phyloP scores from a whole-genome alignment of 23 tunicate species.

The Corella eumyota region DNA sequence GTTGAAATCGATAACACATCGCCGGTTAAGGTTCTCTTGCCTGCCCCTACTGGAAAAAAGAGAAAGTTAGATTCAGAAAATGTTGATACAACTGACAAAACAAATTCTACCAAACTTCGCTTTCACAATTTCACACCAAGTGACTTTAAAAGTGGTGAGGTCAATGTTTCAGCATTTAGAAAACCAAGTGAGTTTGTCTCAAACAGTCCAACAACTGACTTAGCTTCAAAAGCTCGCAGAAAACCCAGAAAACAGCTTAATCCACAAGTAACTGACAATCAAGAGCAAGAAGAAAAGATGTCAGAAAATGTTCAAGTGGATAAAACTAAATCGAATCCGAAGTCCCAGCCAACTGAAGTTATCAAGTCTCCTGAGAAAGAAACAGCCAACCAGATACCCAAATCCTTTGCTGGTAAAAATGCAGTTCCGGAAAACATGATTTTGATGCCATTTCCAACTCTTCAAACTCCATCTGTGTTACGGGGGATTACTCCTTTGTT shows the following conservation, averaged over 20 bases:
- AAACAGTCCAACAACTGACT: slow-evolving; percentile 4
- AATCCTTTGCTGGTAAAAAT: not conserved
- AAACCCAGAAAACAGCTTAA: slow-evolving; percentile 37
- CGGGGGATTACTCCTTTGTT: slow-evolving; percentile 15
- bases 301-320: not conserved
- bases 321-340: not conserved
- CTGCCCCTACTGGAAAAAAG: slow-evolving; percentile 31
- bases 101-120: slow-evolving; percentile 1
- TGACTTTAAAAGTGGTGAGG: slow-evolving; percentile 27
- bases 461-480: slow-evolving; percentile 13
- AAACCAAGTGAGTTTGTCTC: slow-evolving; percentile 54
- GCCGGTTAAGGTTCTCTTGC: slow-evolving; percentile 33
- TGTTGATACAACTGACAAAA: not conserved
- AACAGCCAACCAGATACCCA: not conserved
- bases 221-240: slow-evolving; percentile 22
- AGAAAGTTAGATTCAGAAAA: slow-evolving; percentile 21
- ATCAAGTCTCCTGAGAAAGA: not conserved
- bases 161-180: slow-evolving; percentile 32
- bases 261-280: slow-evolving; percentile 14
- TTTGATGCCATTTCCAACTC: not conserved
- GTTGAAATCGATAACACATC: slow-evolving; percentile 7
- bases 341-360: not conserved
- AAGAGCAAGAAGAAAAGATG: slow-evolving; percentile 4
- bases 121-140: slow-evolving; percentile 47
- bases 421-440: not conserved